Conservation (phyloP, 2,113 vertebrate species). For the Carassius gibelio region DNA sequence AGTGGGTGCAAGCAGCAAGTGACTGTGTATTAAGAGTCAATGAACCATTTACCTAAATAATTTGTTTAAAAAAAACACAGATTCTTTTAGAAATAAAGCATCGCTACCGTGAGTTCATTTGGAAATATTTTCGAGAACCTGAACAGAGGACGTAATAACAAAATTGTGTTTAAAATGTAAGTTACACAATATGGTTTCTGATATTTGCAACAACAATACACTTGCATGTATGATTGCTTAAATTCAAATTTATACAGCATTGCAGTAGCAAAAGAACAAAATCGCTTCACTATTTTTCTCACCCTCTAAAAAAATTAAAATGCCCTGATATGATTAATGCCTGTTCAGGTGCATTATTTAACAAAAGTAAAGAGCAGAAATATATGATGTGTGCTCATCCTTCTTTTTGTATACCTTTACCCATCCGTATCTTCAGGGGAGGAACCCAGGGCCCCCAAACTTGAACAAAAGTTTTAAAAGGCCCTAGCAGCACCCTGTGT, state of each 20-base stretch:
- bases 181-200: not conserved
- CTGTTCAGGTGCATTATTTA: not conserved
- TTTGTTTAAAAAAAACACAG: too few relatives aligned
- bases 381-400: not conserved
- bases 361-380: not conserved
- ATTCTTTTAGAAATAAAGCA: too few relatives aligned
- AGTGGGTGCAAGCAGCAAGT: too few relatives aligned
- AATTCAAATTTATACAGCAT: not conserved
- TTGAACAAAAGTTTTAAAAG: constrained; percentile 65
- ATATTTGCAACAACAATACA: not conserved
- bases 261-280: not conserved
- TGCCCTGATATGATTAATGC: not conserved
- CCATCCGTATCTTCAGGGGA: constrained; percentile 34
- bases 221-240: too few relatives aligned
- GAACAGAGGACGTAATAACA: not conserved
- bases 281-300: not conserved
- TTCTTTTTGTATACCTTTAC: not conserved
- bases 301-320: not conserved
- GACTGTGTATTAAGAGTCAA: too few relatives aligned
- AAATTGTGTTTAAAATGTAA: not conserved
- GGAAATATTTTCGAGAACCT: too few relatives aligned
- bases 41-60: too few relatives aligned
- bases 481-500: constrained; percentile 59
- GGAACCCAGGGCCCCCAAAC: constrained; percentile 46
- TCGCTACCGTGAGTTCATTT: too few relatives aligned